Percentiles rank a stretch among this genome's conserved stretches.
Evolutionary conservation across 1,140 invertebrate genomes (phyloP).

Genomic region (Rhyacophila brunnea): DNA sequence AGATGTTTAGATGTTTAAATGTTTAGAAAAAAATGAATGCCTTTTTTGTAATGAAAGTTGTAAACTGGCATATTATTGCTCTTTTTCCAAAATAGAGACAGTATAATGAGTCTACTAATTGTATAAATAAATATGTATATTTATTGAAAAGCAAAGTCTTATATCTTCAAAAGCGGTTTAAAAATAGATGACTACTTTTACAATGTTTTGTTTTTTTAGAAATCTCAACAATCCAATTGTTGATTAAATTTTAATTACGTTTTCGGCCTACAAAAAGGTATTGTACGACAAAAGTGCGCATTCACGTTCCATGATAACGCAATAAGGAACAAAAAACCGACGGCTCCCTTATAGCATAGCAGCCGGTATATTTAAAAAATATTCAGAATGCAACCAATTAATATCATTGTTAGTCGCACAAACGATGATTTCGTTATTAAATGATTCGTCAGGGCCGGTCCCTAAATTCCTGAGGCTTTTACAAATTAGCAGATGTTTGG

Average conservation of each 20-base stretch:
- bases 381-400: slow-evolving; percentile 35
- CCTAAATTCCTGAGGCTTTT: slow-evolving; percentile 19
- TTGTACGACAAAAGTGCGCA: slow-evolving; percentile 30
- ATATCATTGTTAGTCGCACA: slow-evolving; percentile 29
- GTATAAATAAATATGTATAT: no score
- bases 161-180: not conserved
- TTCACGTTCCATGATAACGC: slow-evolving; percentile 31
- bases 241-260: slow-evolving; percentile 34
- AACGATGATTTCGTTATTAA: slow-evolving; percentile 36
- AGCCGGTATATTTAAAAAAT: slow-evolving; percentile 30
- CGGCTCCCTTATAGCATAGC: slow-evolving; percentile 20
- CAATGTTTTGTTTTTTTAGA: slow-evolving; percentile 17
- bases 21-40: no score
- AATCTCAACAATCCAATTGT: slow-evolving; percentile 28
- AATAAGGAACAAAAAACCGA: slow-evolving; percentile 9
- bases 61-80: no score
- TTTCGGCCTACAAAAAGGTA: slow-evolving; percentile 29
- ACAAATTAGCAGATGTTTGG: slow-evolving; percentile 35
- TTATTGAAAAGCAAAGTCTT: no score
- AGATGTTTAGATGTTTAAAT: no score
- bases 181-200: not conserved
- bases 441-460: slow-evolving; percentile 30
- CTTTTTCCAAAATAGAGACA: no score
- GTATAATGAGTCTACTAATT: no score
- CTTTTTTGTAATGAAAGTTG: no score